A percentile compares a stretch with the other conserved stretches of the same genome.
Conservation (phyloP, 2,888 invertebrate genomes). For the Sycophila texana region DNA sequence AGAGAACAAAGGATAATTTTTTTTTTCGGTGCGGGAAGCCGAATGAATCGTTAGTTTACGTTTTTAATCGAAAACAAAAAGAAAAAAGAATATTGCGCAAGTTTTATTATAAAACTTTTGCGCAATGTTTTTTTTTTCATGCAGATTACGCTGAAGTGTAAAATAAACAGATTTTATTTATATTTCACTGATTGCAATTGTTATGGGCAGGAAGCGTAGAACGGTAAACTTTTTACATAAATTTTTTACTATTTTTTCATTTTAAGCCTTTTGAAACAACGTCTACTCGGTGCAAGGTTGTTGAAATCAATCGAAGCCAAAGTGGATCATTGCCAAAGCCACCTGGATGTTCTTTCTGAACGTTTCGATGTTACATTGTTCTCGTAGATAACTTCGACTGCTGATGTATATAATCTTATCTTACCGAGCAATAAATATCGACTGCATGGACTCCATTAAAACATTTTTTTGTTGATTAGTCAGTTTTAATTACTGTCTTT, state of each 20-base stretch:
- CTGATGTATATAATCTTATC: conserved; percentile 8
- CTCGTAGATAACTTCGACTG: not conserved
- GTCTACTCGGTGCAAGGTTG: conserved; percentile 32
- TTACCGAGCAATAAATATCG: not conserved
- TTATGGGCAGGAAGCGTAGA: too few species aligned
- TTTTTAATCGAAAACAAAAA: too few species aligned
- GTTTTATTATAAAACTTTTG: too few species aligned
- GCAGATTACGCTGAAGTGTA: too few species aligned
- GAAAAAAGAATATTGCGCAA: too few species aligned
- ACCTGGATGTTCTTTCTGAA: conserved; percentile 19
- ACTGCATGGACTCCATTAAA: not conserved
- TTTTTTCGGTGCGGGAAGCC: too few species aligned
- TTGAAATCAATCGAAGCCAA: conserved; percentile 41
- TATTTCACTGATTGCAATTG: too few species aligned
- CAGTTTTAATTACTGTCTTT: too few species aligned
- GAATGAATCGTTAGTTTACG: too few species aligned
- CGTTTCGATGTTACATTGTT: conserved; percentile 28
- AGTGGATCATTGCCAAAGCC: conserved; percentile 57
- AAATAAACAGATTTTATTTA: too few species aligned
- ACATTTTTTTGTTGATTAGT: not conserved
- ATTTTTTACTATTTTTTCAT: not conserved
- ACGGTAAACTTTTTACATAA: not conserved
- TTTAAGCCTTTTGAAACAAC: conserved; percentile 18
- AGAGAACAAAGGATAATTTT: too few species aligned
- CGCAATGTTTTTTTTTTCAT: too few species aligned